phyloP scores from a whole-genome alignment of 2,888 invertebrate species.

The Coremacera marginata region DNA sequence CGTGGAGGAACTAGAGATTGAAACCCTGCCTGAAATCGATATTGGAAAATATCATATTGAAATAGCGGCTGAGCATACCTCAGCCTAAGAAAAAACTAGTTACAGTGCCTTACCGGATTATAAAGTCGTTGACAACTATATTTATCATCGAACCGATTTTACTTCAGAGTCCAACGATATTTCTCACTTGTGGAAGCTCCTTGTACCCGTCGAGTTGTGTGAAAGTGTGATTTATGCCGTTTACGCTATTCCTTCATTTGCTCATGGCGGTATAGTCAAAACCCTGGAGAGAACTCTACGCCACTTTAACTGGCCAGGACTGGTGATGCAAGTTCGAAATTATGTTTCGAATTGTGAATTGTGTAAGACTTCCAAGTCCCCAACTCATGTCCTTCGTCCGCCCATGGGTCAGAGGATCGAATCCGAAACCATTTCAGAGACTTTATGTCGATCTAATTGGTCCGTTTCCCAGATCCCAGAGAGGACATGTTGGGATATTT shows the following conservation, averaged over 20 bases:
- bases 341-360: background rate
- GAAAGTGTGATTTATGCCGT: background rate
- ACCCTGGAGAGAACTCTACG: background rate
- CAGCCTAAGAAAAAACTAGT: too few species aligned
- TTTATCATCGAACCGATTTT: background rate
- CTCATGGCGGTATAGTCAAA: background rate
- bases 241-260: background rate
- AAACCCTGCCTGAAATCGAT: background rate
- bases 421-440: background rate
- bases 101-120: too few species aligned
- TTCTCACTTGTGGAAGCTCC: background rate
- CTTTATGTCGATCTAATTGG: background rate
- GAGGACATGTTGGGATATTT: background rate
- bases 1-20: background rate
- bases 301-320: background rate
- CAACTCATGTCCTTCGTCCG: background rate
- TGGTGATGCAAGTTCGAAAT: background rate
- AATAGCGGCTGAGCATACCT: background rate
- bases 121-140: background rate
- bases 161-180: background rate
- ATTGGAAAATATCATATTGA: background rate
- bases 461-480: background rate
- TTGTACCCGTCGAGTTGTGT: background rate
- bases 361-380: background rate
- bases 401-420: background rate